Evolutionary conservation across 2,797 vertebrate species (phyloP), one percentile per base, ranked within the genome.

Genomic region (Eospalax fontanierii): DNA sequence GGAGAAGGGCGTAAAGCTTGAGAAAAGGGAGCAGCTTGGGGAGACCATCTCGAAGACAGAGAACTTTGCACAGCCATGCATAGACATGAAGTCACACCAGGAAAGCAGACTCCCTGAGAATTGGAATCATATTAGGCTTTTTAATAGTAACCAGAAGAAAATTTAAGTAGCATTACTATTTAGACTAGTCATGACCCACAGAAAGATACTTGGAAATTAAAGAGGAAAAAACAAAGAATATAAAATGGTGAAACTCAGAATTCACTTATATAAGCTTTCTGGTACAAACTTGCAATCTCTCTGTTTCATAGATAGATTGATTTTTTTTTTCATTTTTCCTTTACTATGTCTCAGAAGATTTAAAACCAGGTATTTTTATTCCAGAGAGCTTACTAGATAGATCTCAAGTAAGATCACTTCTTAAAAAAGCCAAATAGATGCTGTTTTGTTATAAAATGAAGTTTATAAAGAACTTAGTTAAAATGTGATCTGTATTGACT

Each of bases 321-420:
- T 38, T 71, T 33, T 54, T 28, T 24, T 82, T 78, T 63, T 89
- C 22, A 76, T 75, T 71, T 26, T 78, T 66, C 21, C 35, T 78
- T 91, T 24, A 83, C n/a, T 74, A 28, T 40, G 12, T 54, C 19
- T n/a, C 54, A 68, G 54, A 70, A 81, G 33, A 87, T 59, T 65
- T 75, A 35, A 94, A 95, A 94, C 50, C 57, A 65, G 74, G 35
- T 70, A 24, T n/a, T 83, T 95, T 95, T 70, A 83, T 87, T 94
- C 26, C 66, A 91, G 35, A 91, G 43, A 92, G 28, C 50, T 92
- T 82, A 54, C 4, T 90, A 33, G n/a, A 70, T 93, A 18, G 40
- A 78, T 78, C 6, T 84, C 43, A 89, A 91, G 57, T 10, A 79
- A 78, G 4, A 9, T 81, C 61, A 61, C 83, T 24, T 40, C 81